phyloP scores from a whole-genome alignment of 2,888 invertebrate species.

The Achlya flavicornis region DNA sequence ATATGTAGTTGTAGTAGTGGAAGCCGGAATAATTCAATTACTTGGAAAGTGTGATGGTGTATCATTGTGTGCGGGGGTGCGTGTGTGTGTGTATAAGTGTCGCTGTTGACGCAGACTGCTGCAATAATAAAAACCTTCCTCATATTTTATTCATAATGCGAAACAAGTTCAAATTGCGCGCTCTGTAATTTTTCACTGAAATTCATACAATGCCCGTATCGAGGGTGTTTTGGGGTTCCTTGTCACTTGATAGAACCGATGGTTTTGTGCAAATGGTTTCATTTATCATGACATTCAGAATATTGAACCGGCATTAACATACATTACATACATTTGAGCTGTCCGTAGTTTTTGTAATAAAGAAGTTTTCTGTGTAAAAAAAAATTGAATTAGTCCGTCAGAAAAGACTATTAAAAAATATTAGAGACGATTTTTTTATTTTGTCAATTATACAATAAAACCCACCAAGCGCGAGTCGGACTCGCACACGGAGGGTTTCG shows the following conservation, averaged over 20 bases:
- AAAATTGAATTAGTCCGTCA: too few species aligned
- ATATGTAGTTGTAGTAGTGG: too few species aligned
- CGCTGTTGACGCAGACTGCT: constrained; percentile 19
- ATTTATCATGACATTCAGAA: too few species aligned
- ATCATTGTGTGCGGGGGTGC: constrained; percentile 8
- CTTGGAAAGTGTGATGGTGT: background rate
- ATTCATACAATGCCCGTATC: constrained; percentile 13
- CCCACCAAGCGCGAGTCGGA: too few species aligned
- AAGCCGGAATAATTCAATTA: background rate
- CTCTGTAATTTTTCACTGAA: constrained; percentile 15
- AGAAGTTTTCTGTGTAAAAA: too few species aligned
- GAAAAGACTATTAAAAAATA: too few species aligned
- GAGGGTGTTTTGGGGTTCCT: constrained; percentile 6
- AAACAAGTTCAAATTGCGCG: constrained; percentile 33
- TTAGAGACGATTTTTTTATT: too few species aligned
- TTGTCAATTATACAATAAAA: too few species aligned
- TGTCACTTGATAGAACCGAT: background rate
- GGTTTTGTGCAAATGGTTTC: background rate
- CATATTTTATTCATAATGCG: constrained; percentile 40
- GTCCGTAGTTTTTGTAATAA: too few species aligned
- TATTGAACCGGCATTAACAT: too few species aligned
- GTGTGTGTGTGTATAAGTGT: constrained; percentile 20
- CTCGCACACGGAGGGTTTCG: too few species aligned
- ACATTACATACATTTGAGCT: too few species aligned
- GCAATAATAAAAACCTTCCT: constrained; percentile 18